phyloP scores from a whole-genome alignment of 2,888 invertebrate species.

The Drosophila robusta region DNA sequence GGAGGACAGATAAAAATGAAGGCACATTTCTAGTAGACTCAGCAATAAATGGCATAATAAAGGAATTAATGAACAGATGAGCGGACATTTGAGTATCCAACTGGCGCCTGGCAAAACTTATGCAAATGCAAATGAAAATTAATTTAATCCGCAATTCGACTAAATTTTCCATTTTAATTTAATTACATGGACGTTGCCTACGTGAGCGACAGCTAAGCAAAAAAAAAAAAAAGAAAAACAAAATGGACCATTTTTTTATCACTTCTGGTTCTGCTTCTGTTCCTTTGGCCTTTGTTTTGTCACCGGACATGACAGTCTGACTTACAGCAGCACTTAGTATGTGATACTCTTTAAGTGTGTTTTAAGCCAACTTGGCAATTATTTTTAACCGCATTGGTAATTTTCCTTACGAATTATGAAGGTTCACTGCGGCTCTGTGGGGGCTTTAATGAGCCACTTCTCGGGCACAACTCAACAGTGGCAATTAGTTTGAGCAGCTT shows the following conservation, averaged over 20 bases:
- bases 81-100: constrained; percentile 15
- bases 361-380: constrained; percentile 82
- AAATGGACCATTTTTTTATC: constrained; percentile 52
- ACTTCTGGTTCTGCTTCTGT: constrained; percentile 2
- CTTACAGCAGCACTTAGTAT: constrained; percentile 35
- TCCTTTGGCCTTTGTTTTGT: constrained; percentile 11
- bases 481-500: constrained; percentile 67
- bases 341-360: constrained; percentile 53
- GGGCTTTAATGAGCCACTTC: constrained; percentile 52
- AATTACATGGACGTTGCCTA: constrained; percentile 84
- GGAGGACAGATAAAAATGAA: constrained; percentile 46
- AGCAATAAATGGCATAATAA: constrained; percentile 76
- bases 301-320: constrained; percentile 14
- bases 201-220: constrained; percentile 83
- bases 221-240: constrained; percentile 42
- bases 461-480: constrained; percentile 1
- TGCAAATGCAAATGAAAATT: constrained; percentile 85
- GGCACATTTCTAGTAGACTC: constrained; percentile 63
- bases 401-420: constrained; percentile 83
- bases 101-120: constrained; percentile 73
- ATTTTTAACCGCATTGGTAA: constrained; percentile 76
- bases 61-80: constrained; percentile 71
- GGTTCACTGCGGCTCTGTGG: constrained; percentile 60
- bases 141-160: constrained; percentile 84
- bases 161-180: constrained; percentile 85